Base-by-base conservation (phyloP, 2,888 invertebrate species). In the Pherbina coryleti region DNA sequence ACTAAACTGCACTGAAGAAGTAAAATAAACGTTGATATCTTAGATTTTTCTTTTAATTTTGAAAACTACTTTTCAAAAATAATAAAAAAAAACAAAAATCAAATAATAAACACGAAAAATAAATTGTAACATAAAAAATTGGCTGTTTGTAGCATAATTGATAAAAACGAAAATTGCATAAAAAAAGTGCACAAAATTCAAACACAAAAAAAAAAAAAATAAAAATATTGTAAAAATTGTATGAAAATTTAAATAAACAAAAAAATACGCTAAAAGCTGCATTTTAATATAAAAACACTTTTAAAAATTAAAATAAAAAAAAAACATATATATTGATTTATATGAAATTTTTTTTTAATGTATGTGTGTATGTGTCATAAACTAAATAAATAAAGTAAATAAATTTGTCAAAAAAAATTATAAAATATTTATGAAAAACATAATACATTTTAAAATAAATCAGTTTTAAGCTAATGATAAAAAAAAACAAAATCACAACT, bases 121-220 rank as follows among this genome's bases (percentile, higher is more conserved):
- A 71, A 64, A n/a, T 28, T 34, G 31, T 22, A 44, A 25, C 51
- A 25, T 73, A 37, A 74, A 66, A 74, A 74, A 34, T 74, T 64
- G 74, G 74, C 74, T 74, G 74, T 74, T 66, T 31, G 74, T 79
- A 34, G 22, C 49, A 75, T 79, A 64, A 25, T 76, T 75, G 72
- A n/a, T 57, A 55, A 75, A 60, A 17, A 60, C 25, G 17, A 25
- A 22, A 60, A 28, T 28, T 28, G 17, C 25, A 28, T 28, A 60
- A 73, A 76, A 77, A 57, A 76, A 78, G 17, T 77, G 22, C 70
- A 60, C 72, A 66, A 71, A 57, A 73, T 49, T 49, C 62, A 49
- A 44, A 37, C 37, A 37, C 37, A 44, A 44, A 44, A 44, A 11
- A 44, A 44, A 11, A 44, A 70, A 73, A 44, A 44, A 44, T 11